Evolutionary conservation across 2,888 invertebrate genomes (phyloP).

Genomic region (Himalopsyche japonica): DNA sequence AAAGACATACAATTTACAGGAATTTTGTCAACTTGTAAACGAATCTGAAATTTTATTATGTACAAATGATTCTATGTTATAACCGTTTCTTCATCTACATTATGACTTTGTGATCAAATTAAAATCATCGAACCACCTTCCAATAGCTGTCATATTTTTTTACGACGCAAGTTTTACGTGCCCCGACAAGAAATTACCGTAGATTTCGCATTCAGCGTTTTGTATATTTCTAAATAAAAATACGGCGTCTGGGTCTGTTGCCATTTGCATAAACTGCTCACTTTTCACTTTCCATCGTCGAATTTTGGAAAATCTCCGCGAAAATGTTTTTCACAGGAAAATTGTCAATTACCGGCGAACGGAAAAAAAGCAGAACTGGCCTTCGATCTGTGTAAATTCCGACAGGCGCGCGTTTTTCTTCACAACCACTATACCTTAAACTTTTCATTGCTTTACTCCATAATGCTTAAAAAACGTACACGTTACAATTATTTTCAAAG

Average conservation of each 20-base stretch:
- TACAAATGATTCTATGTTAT: no score
- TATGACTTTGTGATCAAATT: neutral
- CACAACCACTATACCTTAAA: neutral
- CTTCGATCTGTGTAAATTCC: neutral
- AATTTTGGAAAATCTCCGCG: neutral
- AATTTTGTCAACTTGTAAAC: no score
- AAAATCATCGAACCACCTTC: neutral
- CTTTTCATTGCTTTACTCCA: neutral
- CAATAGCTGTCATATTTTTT: neutral
- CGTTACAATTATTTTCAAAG: no score
- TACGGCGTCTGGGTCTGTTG: neutral
- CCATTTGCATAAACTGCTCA: neutral
- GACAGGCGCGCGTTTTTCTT: neutral
- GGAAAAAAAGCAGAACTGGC: neutral
- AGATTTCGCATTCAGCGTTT: neutral
- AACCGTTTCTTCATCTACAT: no score
- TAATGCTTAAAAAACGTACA: no score
- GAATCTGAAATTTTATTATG: no score
- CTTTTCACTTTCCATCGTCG: neutral
- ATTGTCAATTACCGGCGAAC: slow-evolving; percentile 1
- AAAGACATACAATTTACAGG: no score
- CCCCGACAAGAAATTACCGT: neutral
- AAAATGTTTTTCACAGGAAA: neutral
- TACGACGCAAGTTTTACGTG: neutral
- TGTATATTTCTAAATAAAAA: neutral